phyloP scores from a whole-genome alignment of 2,888 invertebrate species.

The Automeris io region DNA sequence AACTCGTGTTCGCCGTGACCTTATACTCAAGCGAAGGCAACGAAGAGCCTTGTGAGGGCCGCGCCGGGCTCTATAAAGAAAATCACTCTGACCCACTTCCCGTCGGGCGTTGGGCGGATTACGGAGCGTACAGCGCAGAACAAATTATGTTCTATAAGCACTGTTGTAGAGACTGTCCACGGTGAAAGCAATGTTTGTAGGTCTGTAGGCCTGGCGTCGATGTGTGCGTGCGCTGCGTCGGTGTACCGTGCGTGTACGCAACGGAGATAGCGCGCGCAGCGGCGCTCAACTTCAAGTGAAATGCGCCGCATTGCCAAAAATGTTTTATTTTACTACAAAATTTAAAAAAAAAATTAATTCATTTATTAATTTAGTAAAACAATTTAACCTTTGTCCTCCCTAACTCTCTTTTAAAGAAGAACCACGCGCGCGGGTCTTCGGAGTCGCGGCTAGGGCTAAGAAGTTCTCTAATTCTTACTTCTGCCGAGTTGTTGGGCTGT shows the following conservation, averaged over 20 bases:
- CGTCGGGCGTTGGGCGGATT: conserved; percentile 37
- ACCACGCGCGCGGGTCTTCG: too few species aligned
- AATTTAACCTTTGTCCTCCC: too few species aligned
- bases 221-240: conserved; percentile 39
- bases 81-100: conserved; percentile 67
- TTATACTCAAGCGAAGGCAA: conserved; percentile 45
- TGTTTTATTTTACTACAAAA: not conserved
- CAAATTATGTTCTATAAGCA: conserved; percentile 31
- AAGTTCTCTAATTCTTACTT: too few species aligned
- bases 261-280: conserved; percentile 64
- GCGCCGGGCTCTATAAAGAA: conserved; percentile 55
- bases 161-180: conserved; percentile 24
- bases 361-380: too few species aligned
- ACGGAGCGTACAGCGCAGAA: conserved; percentile 16
- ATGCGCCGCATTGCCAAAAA: conserved; percentile 46
- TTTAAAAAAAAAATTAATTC: not conserved
- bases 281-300: conserved; percentile 53
- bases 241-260: conserved; percentile 60
- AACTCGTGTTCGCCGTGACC: conserved; percentile 33
- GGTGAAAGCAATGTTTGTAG: conserved; percentile 64
- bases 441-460: too few species aligned
- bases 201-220: conserved; percentile 65
- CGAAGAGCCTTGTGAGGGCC: conserved; percentile 54
- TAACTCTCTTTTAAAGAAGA: too few species aligned
- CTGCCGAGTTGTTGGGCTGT: too few species aligned